phyloP scores from a whole-genome alignment of 2,797 vertebrate genomes.

The Gobionotothen gibberifrons region DNA sequence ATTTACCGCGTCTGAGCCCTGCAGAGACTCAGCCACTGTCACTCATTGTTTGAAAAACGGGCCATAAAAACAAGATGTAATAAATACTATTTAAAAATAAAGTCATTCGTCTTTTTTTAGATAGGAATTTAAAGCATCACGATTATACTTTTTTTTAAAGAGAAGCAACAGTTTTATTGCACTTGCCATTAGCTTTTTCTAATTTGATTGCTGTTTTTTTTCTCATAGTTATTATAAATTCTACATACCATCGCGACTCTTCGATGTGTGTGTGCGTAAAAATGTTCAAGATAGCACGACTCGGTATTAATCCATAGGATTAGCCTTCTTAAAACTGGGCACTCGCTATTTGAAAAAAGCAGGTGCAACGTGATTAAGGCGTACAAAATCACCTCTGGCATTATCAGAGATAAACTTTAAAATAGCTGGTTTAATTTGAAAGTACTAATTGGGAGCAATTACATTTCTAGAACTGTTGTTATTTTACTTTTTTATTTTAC shows the following conservation, averaged over 20 bases:
- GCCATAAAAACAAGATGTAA: not conserved
- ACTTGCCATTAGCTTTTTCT: not conserved
- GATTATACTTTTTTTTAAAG: not conserved
- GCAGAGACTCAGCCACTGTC: conserved; percentile 34
- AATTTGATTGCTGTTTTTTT: too few species aligned
- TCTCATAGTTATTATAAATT: not conserved
- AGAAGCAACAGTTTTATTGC: not conserved
- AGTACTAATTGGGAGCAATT: not conserved
- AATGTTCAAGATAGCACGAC: not conserved
- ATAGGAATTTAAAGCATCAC: too few species aligned
- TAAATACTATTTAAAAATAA: not conserved
- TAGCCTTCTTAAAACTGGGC: not conserved
- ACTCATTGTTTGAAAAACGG: not conserved
- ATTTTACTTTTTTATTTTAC: not conserved
- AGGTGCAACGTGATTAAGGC: conserved; percentile 47
- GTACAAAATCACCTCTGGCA: not conserved
- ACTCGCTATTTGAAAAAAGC: conserved; percentile 21
- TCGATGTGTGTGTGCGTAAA: not conserved
- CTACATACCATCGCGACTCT: not conserved
- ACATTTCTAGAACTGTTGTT: not conserved
- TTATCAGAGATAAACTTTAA: not conserved
- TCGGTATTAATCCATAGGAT: conserved; percentile 36
- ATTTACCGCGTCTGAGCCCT: conserved; percentile 70
- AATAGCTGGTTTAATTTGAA: not conserved
- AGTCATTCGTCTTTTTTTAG: not conserved